These are phyloP conservation scores for Lithobates sylvaticus DNA, from an alignment of 2,797 vertebrate genomes.

Conservation along the genomic window DNA sequence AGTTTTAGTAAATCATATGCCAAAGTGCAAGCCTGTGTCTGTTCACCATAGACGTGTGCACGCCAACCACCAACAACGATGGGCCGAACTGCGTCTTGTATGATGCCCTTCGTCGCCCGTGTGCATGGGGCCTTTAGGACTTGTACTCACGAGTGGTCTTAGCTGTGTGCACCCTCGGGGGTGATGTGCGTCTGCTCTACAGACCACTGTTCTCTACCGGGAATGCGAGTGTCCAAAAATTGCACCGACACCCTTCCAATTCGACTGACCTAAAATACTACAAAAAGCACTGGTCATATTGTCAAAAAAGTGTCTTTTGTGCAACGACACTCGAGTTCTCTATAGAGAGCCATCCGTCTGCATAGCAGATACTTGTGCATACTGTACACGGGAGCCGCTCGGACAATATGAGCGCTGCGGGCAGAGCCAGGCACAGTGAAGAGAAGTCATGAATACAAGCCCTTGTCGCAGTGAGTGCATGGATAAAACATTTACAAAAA, in stretches of 20 bases:
- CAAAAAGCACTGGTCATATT: not conserved
- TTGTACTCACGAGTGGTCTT: not conserved
- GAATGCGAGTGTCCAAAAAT: not conserved
- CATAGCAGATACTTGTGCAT: no score
- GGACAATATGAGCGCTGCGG: not conserved
- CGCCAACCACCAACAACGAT: not conserved
- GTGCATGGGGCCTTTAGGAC: not conserved
- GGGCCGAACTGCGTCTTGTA: not conserved
- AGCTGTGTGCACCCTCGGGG: not conserved
- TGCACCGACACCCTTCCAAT: not conserved
- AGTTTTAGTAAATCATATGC: no score
- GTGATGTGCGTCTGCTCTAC: not conserved
- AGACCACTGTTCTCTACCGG: not conserved
- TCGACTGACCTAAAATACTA: not conserved
- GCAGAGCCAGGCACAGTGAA: not conserved
- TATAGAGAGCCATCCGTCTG: no score
- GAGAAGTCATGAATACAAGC: not conserved
- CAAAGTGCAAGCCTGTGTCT: no score
- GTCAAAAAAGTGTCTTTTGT: no score
- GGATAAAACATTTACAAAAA: conserved; percentile 74
- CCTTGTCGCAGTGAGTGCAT: conserved; percentile 75
- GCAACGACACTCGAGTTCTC: no score
- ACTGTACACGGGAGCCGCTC: no score
- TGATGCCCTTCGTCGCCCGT: not conserved
- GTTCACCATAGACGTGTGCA: no score